phyloP scores from a whole-genome alignment of 2,888 invertebrate species.

The Crematogaster levior region DNA sequence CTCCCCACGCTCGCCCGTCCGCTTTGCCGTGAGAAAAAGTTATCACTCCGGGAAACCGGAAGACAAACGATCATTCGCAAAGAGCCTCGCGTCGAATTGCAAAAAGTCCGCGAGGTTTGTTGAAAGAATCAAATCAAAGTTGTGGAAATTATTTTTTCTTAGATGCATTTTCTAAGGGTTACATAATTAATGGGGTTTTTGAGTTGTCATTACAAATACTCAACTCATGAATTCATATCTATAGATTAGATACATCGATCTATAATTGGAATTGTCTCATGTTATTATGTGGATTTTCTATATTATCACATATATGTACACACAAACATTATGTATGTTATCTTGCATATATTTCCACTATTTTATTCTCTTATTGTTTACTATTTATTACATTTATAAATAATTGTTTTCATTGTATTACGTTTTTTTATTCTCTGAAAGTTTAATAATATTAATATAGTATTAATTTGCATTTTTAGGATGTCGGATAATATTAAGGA shows the following conservation, averaged over 20 bases:
- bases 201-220: not conserved
- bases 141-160: constrained; percentile 1
- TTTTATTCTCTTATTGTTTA: too few species aligned
- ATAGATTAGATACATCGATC: not conserved
- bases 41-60: constrained; percentile 28
- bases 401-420: not conserved
- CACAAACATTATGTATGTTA: too few species aligned
- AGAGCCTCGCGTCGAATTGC: constrained; percentile 28
- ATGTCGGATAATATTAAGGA: not conserved
- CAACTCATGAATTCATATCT: not conserved
- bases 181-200: not conserved
- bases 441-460: not conserved
- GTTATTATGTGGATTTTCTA: too few species aligned
- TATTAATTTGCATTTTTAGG: not conserved
- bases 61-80: constrained; percentile 34
- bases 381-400: too few species aligned
- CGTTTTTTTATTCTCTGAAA: not conserved
- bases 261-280: not conserved
- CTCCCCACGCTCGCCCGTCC: not conserved
- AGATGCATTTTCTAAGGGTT: not conserved
- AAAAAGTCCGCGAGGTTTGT: constrained; percentile 38
- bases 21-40: constrained; percentile 50
- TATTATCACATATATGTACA: too few species aligned
- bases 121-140: not conserved
- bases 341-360: too few species aligned